Conservation (phyloP, 2,888 invertebrate genomes). For the Eumerus sabulonum region DNA sequence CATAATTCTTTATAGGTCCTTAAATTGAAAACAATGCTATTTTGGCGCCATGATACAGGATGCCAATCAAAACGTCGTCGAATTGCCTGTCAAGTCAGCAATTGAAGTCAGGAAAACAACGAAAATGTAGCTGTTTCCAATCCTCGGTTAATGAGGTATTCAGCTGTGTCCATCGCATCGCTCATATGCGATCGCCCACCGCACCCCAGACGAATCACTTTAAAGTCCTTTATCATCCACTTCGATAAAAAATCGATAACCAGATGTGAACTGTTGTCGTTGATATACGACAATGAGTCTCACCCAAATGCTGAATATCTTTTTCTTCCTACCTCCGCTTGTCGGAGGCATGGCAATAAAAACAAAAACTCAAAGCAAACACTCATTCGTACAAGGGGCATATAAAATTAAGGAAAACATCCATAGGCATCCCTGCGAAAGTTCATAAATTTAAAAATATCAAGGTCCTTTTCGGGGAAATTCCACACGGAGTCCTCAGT, state of each 20-base stretch:
- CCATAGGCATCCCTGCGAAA: conserved; percentile 16
- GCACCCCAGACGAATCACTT: not conserved
- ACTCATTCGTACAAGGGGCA: not conserved
- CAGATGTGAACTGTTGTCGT: conserved; percentile 44
- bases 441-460: conserved; percentile 49
- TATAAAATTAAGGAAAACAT: conserved; percentile 15
- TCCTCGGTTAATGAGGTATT: no score
- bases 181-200: no score
- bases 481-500: not conserved
- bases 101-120: no score
- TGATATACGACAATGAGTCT: conserved; percentile 36
- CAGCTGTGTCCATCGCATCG: no score
- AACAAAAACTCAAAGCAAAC: conserved; percentile 23
- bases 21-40: no score
- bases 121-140: no score
- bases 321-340: not conserved
- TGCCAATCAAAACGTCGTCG: no score
- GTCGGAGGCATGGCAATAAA: not conserved
- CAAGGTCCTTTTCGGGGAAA: conserved; percentile 41
- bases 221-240: conserved; percentile 44
- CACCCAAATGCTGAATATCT: conserved; percentile 20
- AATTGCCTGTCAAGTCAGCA: no score
- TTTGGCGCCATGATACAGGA: no score
- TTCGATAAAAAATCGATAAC: conserved; percentile 50
- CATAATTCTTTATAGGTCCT: no score